A percentile compares a stretch with the other conserved stretches of the same genome.
phyloP scores from a whole-genome alignment of 2,888 invertebrate species.

The Tholera decimalis region DNA sequence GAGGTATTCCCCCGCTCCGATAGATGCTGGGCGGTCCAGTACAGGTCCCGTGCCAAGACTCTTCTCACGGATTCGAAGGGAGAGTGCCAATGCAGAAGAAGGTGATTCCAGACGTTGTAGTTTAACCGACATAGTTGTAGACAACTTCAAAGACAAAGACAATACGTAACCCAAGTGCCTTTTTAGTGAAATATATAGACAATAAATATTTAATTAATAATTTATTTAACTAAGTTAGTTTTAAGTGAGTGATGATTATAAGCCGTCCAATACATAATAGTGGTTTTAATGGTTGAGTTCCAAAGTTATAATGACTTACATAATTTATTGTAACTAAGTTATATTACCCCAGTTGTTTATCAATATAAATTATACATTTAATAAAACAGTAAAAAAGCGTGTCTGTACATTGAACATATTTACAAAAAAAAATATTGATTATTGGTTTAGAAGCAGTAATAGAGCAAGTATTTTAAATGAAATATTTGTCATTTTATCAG shows the following conservation, averaged over 20 bases:
- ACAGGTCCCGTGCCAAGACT: conserved; percentile 86
- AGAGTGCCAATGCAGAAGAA: conserved; percentile 80
- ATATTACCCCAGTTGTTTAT: neutral
- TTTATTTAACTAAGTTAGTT: conserved; percentile 60
- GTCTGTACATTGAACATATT: too few relatives aligned
- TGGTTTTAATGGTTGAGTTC: conserved; percentile 57
- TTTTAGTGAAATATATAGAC: conserved; percentile 78
- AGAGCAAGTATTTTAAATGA: too few relatives aligned
- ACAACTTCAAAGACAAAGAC: conserved; percentile 86
- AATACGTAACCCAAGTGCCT: conserved; percentile 81
- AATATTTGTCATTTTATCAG: too few relatives aligned
- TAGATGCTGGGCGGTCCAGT: conserved; percentile 77
- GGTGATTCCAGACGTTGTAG: conserved; percentile 84
- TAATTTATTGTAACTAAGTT: neutral
- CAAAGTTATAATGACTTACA: neutral
- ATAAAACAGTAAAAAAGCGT: too few relatives aligned
- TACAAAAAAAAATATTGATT: too few relatives aligned
- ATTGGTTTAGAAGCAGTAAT: too few relatives aligned
- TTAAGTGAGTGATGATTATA: conserved; percentile 68
- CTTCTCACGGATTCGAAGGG: conserved; percentile 86
- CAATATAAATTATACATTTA: too few relatives aligned
- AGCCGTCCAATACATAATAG: conserved; percentile 75
- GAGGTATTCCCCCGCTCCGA: conserved; percentile 86
- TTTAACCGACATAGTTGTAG: conserved; percentile 89
- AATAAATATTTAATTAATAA: conserved; percentile 74